Percentiles rank a stretch among this genome's conserved stretches.
Evolutionary conservation across 2,888 invertebrate genomes (phyloP).

Genomic region (Tinea trinotella): DNA sequence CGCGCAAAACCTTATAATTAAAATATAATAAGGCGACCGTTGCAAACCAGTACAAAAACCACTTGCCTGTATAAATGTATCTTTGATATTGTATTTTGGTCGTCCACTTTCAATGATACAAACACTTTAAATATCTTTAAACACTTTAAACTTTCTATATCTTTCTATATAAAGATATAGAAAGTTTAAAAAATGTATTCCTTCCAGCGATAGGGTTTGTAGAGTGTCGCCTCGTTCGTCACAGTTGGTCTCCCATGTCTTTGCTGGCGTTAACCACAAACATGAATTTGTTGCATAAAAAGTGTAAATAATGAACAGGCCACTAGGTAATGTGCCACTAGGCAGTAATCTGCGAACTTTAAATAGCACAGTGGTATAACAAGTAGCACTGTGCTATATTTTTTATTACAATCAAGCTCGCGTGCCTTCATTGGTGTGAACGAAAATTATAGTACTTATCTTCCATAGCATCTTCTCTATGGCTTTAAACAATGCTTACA

Average conservation of each 20-base stretch:
- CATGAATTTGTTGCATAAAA: slow-evolving; percentile 9
- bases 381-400: background rate
- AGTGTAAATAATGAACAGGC: slow-evolving; percentile 13
- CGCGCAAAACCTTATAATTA: too few species aligned
- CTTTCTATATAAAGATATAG: too few species aligned
- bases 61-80: too few species aligned
- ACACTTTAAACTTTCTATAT: too few species aligned
- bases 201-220: background rate
- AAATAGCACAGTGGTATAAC: background rate
- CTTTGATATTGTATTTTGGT: too few species aligned
- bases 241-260: background rate
- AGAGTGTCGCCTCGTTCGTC: background rate
- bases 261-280: slow-evolving; percentile 11
- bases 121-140: too few species aligned
- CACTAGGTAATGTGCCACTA: background rate
- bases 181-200: background rate
- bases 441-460: background rate
- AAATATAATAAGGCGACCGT: too few species aligned
- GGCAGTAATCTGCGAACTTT: background rate
- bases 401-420: slow-evolving; percentile 6
- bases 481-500: background rate
- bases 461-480: background rate
- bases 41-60: too few species aligned
- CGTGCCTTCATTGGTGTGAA: background rate
- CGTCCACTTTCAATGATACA: too few species aligned